Evolutionary conservation across 2,113 vertebrate genomes (phyloP), one percentile per base, ranked within the genome.

Genomic region (Hirundichthys speculiger): DNA sequence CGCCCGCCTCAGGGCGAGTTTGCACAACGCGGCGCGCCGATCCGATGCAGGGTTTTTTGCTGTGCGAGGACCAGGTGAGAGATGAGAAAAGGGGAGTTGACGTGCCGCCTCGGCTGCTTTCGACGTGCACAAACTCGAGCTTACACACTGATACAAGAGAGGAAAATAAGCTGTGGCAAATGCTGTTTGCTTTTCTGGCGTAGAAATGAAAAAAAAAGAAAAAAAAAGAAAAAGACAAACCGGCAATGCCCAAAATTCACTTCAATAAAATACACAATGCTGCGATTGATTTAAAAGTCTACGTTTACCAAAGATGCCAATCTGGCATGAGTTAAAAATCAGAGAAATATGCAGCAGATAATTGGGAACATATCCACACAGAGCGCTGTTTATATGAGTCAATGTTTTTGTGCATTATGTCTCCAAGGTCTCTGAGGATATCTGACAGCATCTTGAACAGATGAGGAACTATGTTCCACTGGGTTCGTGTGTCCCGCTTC

Each of bases 291-390:
- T 84, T 48, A 61, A 76, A 76, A 74, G 67, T 50, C 68, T 64
- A 50, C 13, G 2, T 77, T 79, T 75, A 69, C 70, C 70, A 73
- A 56, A 70, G 84, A 89, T 80, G 77, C 65, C 82, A 70, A 79
- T 84, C 80, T 86, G 84, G 68, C 64, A 69, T 41, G 55, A 82
- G 73, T 87, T 86, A 75, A 66, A 79, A 90, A 89, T 88, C 82
- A 81, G 79, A 76, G 68, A 84, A 84, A 77, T 82, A 79, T 79
- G 80, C 80, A 60, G 75, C 55, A 77, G 79, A 83, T 90, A 87
- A 90, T 88, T 88, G 77, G 77, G 77, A 89, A 74, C 87, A 89
- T 83, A 70, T 80, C 69, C 64, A 11, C 75, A 58, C 34, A 56
- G 69, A 64, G 34, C 65, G 64, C 47, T 86, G 86, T 89, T 86